Conservation (phyloP, 2,113 vertebrate genomes). For the Pao palembangensis region DNA sequence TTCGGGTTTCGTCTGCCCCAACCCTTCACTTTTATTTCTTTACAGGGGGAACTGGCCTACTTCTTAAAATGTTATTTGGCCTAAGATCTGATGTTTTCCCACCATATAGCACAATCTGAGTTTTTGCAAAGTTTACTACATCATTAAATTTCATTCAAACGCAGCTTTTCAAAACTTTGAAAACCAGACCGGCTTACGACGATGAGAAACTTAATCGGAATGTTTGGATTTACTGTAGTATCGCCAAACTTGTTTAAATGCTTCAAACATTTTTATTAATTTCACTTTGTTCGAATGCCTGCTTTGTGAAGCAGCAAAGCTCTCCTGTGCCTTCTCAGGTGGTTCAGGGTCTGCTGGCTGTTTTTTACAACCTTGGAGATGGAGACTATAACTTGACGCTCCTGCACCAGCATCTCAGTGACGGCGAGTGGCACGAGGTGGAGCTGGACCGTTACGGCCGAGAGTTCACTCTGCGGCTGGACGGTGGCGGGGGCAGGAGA, state of each 20-base stretch:
- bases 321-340: conserved; percentile 61
- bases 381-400: conserved; percentile 80
- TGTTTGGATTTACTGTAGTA: not conserved
- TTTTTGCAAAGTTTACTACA: conserved; percentile 28
- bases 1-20: conserved; percentile 11
- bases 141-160: conserved; percentile 17
- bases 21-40: conserved; percentile 17
- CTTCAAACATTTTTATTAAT: not conserved
- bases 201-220: conserved; percentile 8
- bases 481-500: conserved; percentile 80
- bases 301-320: not conserved
- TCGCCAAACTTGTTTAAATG: not conserved
- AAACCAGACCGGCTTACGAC: conserved; percentile 9
- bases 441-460: conserved; percentile 81
- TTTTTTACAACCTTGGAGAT: conserved; percentile 86
- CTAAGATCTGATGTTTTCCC: conserved; percentile 30
- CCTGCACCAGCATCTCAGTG: conserved; percentile 75
- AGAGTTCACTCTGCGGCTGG: conserved; percentile 82
- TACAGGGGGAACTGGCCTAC: conserved; percentile 35
- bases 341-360: conserved; percentile 76
- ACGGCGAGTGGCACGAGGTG: conserved; percentile 85
- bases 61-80: conserved; percentile 36
- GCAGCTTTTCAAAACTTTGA: not conserved
- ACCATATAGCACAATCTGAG: conserved; percentile 19
- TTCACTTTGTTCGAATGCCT: not conserved